phyloP scores from a whole-genome alignment of 2,113 vertebrate genomes.

The Electrona antarctica region DNA sequence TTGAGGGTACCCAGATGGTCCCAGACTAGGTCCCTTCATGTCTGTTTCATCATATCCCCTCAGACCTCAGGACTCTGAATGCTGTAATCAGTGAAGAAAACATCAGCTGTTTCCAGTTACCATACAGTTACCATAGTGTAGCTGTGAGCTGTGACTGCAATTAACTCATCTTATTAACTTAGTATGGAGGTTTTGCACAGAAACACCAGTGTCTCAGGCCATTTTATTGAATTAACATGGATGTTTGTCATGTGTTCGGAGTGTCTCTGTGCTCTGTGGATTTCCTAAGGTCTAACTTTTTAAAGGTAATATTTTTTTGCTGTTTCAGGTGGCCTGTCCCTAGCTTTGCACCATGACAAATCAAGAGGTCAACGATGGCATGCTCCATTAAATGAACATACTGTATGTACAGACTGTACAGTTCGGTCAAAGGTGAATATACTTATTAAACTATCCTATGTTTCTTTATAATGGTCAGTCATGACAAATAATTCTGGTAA shows the following conservation, averaged over 20 bases:
- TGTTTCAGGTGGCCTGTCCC: not conserved
- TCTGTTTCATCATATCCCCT: conserved; percentile 29
- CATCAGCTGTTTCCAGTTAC: conserved; percentile 80
- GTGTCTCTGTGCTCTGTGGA: conserved; percentile 19
- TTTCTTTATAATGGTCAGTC: too few relatives aligned
- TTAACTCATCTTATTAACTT: conserved; percentile 66
- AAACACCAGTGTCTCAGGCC: conserved; percentile 53
- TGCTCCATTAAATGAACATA: not conserved
- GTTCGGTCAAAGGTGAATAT: not conserved
- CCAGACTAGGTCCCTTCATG: not conserved
- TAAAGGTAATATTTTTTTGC: conserved; percentile 5
- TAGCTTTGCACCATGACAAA: not conserved
- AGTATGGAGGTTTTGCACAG: conserved; percentile 40
- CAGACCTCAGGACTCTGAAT: conserved; percentile 27
- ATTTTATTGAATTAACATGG: conserved; percentile 68
- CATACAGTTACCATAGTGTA: not conserved
- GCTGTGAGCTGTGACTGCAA: conserved; percentile 68
- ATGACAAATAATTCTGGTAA: too few relatives aligned
- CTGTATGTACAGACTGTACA: not conserved
- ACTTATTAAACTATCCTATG: too few relatives aligned
- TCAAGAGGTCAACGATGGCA: not conserved
- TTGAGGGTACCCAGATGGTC: not conserved
- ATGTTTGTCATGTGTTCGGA: conserved; percentile 71
- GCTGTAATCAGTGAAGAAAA: conserved; percentile 63
- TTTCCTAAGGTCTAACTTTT: conserved; percentile 32